A percentile compares a stretch with the other conserved stretches of the same genome.
Conservation (phyloP, 2,888 invertebrate species). For the Lampropteryx suffumata region DNA sequence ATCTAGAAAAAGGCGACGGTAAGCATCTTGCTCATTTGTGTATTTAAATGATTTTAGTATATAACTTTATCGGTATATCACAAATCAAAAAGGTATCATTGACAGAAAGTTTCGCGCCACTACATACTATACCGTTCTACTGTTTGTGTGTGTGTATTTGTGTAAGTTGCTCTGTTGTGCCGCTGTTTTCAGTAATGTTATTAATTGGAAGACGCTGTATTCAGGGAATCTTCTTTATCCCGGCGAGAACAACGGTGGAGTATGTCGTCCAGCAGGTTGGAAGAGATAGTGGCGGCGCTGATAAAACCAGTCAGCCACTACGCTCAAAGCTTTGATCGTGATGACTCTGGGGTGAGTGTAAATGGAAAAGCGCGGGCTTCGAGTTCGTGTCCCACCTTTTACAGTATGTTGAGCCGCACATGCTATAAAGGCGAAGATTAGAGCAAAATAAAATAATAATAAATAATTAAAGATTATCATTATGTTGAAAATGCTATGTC, state of each 20-base stretch:
- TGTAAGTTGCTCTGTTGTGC: slow-evolving; percentile 6
- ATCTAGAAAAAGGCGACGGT: slow-evolving; percentile 59
- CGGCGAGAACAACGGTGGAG: slow-evolving; percentile 61
- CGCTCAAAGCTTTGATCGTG: slow-evolving; percentile 71
- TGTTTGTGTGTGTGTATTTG: slow-evolving; percentile 6
- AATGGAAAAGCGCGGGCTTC: slow-evolving; percentile 12
- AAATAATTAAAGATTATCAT: too few species aligned
- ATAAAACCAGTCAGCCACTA: slow-evolving; percentile 71
- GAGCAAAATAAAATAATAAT: too few species aligned
- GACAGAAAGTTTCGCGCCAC: slow-evolving; percentile 78
- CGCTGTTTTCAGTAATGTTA: slow-evolving; percentile 63
- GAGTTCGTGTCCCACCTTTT: slow-evolving; percentile 20
- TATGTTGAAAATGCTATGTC: too few species aligned
- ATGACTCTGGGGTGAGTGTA: slow-evolving; percentile 68
- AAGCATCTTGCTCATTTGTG: slow-evolving; percentile 28
- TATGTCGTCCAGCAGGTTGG: slow-evolving; percentile 72
- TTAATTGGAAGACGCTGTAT: slow-evolving; percentile 61
- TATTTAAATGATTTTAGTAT: neutral
- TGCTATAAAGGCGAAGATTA: too few species aligned
- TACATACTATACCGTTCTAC: slow-evolving; percentile 20
- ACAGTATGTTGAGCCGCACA: too few species aligned
- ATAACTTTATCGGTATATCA: slow-evolving; percentile 35
- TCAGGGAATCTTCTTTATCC: slow-evolving; percentile 60
- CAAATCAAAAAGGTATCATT: slow-evolving; percentile 58
- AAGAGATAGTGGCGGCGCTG: slow-evolving; percentile 73